Percentiles rank a stretch among this genome's conserved stretches.
Conservation (phyloP, 2,797 vertebrate genomes). For the Micropoecilia bifurca region DNA sequence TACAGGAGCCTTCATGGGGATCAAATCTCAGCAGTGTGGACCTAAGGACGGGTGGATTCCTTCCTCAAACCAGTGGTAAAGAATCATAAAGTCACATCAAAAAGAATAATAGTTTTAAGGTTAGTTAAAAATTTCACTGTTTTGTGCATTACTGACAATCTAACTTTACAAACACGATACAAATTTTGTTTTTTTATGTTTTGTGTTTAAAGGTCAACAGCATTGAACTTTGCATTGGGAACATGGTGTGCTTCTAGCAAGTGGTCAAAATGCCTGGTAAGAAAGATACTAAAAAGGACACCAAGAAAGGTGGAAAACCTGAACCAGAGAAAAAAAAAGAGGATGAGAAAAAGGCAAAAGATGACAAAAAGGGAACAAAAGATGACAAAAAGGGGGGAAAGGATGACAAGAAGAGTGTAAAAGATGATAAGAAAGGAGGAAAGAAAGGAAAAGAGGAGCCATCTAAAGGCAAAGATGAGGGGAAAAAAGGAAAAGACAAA, state of each 20-base stretch:
- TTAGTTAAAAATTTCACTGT: conserved; percentile 36
- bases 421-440: conserved; percentile 75
- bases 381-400: conserved; percentile 74
- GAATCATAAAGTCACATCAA: conserved; percentile 41
- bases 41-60: conserved; percentile 62
- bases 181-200: conserved; percentile 9
- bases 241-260: conserved; percentile 74
- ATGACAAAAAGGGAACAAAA: conserved; percentile 69
- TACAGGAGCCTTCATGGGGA: conserved; percentile 73
- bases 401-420: conserved; percentile 73
- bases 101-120: conserved; percentile 59
- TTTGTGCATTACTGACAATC: conserved; percentile 7
- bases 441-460: conserved; percentile 72
- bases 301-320: conserved; percentile 76
- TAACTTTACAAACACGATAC: background rate
- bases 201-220: conserved; percentile 49
- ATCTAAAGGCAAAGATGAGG: conserved; percentile 74
- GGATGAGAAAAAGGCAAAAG: conserved; percentile 74
- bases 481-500: conserved; percentile 77
- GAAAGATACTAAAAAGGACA: conserved; percentile 81
- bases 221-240: conserved; percentile 44
- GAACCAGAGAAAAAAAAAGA: conserved; percentile 76
- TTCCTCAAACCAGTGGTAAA: conserved; percentile 53
- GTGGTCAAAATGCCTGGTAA: conserved; percentile 78
- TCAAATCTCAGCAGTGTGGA: conserved; percentile 48